Conservation (phyloP, 2,797 vertebrate species). For the Phoeniculus purpureus region DNA sequence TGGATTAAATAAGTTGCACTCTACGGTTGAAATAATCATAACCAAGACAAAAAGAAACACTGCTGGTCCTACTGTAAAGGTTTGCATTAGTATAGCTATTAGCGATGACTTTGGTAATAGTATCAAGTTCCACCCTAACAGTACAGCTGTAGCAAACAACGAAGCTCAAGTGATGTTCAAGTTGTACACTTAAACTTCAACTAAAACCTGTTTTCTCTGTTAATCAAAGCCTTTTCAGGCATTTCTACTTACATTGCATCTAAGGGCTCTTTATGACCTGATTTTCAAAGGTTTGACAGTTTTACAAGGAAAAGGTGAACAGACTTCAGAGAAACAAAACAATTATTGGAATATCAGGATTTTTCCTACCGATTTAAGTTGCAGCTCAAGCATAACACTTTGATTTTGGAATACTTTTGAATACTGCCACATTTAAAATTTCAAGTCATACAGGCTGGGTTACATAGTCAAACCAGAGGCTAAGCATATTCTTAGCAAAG, state of each 20-base stretch:
- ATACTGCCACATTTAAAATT: background rate
- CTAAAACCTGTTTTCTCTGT: background rate
- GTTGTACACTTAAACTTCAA: background rate
- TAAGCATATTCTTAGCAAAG: background rate
- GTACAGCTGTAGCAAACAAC: background rate
- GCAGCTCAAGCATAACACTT: background rate
- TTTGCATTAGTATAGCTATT: background rate
- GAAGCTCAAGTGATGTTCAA: background rate
- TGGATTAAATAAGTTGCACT: background rate
- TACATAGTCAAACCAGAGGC: background rate
- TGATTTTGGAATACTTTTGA: background rate
- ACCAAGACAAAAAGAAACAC: background rate
- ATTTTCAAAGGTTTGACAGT: slow-evolving; percentile 11
- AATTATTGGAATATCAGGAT: background rate
- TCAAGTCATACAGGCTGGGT: background rate
- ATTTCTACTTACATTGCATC: background rate
- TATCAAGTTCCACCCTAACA: background rate
- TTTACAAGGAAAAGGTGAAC: background rate
- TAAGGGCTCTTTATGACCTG: background rate
- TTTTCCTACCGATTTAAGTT: background rate
- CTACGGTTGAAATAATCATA: background rate
- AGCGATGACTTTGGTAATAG: background rate
- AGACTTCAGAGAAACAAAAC: background rate
- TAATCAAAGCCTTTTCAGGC: background rate
- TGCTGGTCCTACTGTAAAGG: background rate